Evolutionary conservation across 64 coral and sea anemone genomes (phyloP).

Genomic region (Catalaphyllia jardinei): DNA sequence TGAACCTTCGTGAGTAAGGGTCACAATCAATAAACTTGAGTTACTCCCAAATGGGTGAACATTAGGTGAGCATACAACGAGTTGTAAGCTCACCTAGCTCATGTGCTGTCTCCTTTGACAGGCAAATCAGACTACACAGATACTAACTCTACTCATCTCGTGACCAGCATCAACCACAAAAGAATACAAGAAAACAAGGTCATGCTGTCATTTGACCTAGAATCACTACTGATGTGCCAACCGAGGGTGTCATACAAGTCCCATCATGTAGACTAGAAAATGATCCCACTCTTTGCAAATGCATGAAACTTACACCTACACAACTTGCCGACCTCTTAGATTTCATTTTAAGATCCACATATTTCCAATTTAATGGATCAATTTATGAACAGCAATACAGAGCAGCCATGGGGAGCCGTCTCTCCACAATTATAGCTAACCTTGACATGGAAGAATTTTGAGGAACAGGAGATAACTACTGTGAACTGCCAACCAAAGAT

Average conservation of each 20-base stretch:
- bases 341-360: background rate
- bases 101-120: background rate
- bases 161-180: background rate
- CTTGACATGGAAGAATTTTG: no score
- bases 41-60: no score
- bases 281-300: background rate
- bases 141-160: background rate
- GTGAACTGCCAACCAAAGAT: background rate
- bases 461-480: background rate
- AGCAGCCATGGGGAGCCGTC: no score
- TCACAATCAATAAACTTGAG: no score
- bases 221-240: slow-evolving; percentile 42
- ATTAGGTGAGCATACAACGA: no score
- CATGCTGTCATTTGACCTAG: slow-evolving; percentile 35
- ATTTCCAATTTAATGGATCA: no score
- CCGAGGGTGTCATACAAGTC: background rate
- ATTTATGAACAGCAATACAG: no score
- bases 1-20: no score
- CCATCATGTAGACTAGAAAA: slow-evolving; percentile 1
- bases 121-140: background rate
- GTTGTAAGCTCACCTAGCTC: background rate
- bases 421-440: no score
- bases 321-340: background rate
- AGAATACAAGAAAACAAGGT: background rate
- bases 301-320: slow-evolving; percentile 18